phyloP scores from a whole-genome alignment of 92 coral and sea anemone species.

The Chrysogorgia sp. region DNA sequence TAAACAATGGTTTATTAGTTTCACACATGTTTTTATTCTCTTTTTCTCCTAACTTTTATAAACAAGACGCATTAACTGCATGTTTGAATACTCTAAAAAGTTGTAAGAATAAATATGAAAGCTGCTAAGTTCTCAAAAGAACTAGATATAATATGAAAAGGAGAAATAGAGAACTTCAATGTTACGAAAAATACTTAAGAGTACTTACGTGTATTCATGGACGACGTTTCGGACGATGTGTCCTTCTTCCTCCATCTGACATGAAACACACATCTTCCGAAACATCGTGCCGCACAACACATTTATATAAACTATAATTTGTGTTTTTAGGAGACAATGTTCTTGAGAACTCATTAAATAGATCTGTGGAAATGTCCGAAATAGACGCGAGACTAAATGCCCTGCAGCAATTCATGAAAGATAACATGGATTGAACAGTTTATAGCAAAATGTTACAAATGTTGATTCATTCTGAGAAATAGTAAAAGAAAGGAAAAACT shows the following conservation, averaged over 20 bases:
- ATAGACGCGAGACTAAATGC: constrained; percentile 96
- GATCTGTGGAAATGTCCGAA: constrained; percentile 98
- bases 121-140: no score
- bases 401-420: constrained; percentile 93
- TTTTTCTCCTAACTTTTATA: no score
- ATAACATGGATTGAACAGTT: constrained; percentile 71
- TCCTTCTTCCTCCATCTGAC: not conserved
- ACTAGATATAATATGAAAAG: no score
- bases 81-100: not conserved
- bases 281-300: not conserved
- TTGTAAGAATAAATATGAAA: no score
- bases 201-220: no score
- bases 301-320: not conserved
- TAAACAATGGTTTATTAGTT: no score
- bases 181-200: not conserved
- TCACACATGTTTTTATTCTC: no score
- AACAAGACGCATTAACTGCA: no score
- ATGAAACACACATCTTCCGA: not conserved
- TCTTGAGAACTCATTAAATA: constrained; percentile 73
- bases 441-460: not conserved
- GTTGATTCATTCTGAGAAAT: no score
- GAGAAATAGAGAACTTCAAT: no score
- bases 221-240: no score
- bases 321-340: constrained; percentile 10
- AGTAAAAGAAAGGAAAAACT: no score